Conservation (phyloP, 2,888 invertebrate species). For the Eupeodes latifasciatus region DNA sequence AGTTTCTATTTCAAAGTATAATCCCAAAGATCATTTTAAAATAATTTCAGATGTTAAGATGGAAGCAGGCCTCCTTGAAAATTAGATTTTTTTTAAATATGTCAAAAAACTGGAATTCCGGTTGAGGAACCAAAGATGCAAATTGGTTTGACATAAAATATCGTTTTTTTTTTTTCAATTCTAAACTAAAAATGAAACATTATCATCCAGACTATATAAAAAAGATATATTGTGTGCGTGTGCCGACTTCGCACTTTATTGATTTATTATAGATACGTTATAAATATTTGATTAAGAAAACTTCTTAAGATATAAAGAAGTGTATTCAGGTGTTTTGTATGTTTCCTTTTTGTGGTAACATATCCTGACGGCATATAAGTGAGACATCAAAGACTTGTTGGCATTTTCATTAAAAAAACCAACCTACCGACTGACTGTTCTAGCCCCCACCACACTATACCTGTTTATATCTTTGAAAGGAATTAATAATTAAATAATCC, state of each 20-base stretch:
- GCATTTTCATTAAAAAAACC: constrained; percentile 16
- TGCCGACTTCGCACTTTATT: constrained; percentile 8
- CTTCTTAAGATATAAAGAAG: neutral
- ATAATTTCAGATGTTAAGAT: too few species aligned
- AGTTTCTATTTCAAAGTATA: too few species aligned
- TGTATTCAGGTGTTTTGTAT: neutral
- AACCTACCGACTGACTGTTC: neutral
- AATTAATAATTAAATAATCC: constrained; percentile 60
- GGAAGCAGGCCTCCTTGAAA: too few species aligned
- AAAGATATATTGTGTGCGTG: constrained; percentile 7
- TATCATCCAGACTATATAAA: neutral
- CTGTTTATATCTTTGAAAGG: neutral
- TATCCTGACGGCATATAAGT: constrained; percentile 12
- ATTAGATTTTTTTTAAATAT: too few species aligned
- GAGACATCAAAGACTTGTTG: constrained; percentile 62
- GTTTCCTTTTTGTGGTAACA: neutral
- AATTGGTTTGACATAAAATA: too few species aligned
- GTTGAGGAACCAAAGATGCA: too few species aligned
- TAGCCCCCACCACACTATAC: too few species aligned
- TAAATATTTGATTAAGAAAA: constrained; percentile 35
- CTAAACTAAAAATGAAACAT: neutral
- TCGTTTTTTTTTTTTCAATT: too few species aligned
- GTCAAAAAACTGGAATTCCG: too few species aligned
- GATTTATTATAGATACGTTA: constrained; percentile 11
- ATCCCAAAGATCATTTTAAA: too few species aligned